Evolutionary conservation across 2,888 invertebrate species (phyloP).

Genomic region (Lasius fuliginosus): DNA sequence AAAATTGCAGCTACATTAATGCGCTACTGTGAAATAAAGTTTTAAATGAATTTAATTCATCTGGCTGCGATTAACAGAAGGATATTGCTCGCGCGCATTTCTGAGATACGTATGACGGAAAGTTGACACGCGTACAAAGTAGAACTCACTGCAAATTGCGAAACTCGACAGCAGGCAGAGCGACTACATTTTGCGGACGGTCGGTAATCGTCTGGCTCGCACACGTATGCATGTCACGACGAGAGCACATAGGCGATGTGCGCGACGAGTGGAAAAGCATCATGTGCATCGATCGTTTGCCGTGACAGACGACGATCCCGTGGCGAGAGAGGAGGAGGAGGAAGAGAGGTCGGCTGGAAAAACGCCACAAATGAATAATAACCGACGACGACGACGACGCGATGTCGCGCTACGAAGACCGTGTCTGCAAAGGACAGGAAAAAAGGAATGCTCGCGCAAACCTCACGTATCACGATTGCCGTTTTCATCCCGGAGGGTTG

Average conservation of each 20-base stretch:
- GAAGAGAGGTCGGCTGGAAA: neutral
- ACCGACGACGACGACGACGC: slow-evolving; percentile 24
- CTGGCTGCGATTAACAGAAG: neutral
- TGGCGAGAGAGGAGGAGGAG: neutral
- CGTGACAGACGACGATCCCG: slow-evolving; percentile 33
- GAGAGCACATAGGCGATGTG: neutral
- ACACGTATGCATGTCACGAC: slow-evolving; percentile 10
- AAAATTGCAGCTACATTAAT: neutral
- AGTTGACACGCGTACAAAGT: slow-evolving; percentile 14
- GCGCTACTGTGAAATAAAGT: neutral
- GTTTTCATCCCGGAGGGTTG: slow-evolving; percentile 30
- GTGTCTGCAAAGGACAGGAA: slow-evolving; percentile 8
- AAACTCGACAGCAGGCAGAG: neutral
- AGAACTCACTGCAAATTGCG: slow-evolving; percentile 29
- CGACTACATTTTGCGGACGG: slow-evolving; percentile 17
- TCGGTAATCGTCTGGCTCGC: slow-evolving; percentile 35
- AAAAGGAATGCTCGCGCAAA: slow-evolving; percentile 13
- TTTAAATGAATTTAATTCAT: slow-evolving; percentile 21
- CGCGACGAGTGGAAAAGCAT: slow-evolving; percentile 50
- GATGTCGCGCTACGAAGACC: neutral
- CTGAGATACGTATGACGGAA: neutral
- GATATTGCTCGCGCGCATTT: neutral
- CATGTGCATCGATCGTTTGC: slow-evolving; percentile 54
- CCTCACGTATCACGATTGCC: slow-evolving; percentile 24
- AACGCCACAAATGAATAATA: slow-evolving; percentile 62